Conservation (phyloP, 37 sponge, comb jelly and placozoan genomes). For the Agelas oroides region DNA sequence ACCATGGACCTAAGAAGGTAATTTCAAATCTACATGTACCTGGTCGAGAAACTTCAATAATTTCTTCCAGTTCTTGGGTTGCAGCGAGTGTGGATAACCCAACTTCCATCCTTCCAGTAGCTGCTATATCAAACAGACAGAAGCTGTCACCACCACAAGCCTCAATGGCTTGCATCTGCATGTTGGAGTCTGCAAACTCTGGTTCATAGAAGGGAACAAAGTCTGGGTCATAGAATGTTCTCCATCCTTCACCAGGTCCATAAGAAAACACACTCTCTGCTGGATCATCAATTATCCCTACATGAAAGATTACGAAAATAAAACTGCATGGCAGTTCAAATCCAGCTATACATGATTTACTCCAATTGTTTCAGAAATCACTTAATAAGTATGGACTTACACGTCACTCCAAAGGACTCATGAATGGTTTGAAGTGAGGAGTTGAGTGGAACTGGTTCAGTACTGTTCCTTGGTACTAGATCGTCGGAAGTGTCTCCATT, state of each 20-base stretch:
- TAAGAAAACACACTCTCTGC: slow-evolving; percentile 54
- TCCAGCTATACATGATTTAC: not conserved
- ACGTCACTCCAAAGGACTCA: slow-evolving; percentile 52
- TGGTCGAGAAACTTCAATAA: slow-evolving; percentile 19
- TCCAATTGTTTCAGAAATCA: not conserved
- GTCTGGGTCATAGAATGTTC: slow-evolving; percentile 29
- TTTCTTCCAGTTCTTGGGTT: slow-evolving; percentile 15
- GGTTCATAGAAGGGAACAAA: slow-evolving; percentile 30
- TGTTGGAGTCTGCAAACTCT: slow-evolving; percentile 18
- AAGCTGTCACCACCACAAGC: slow-evolving; percentile 36
- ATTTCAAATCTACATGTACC: too few species aligned
- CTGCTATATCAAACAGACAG: slow-evolving; percentile 57
- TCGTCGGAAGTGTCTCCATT: slow-evolving; percentile 73
- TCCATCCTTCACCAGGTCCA: slow-evolving; percentile 29
- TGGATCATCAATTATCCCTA: slow-evolving; percentile 52
- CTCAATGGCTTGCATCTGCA: slow-evolving; percentile 2
- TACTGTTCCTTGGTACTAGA: slow-evolving; percentile 38
- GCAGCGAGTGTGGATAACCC: slow-evolving; percentile 19
- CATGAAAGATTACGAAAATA: not conserved
- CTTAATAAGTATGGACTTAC: slow-evolving; percentile 38
- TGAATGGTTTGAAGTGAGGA: slow-evolving; percentile 40
- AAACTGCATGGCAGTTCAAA: not conserved
- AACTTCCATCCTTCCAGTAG: slow-evolving; percentile 43
- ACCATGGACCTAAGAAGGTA: too few species aligned
- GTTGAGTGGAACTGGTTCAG: slow-evolving; percentile 19